Evolutionary conservation across 2,113 vertebrate genomes (phyloP).

Genomic region (Tachuris rubrigastra): DNA sequence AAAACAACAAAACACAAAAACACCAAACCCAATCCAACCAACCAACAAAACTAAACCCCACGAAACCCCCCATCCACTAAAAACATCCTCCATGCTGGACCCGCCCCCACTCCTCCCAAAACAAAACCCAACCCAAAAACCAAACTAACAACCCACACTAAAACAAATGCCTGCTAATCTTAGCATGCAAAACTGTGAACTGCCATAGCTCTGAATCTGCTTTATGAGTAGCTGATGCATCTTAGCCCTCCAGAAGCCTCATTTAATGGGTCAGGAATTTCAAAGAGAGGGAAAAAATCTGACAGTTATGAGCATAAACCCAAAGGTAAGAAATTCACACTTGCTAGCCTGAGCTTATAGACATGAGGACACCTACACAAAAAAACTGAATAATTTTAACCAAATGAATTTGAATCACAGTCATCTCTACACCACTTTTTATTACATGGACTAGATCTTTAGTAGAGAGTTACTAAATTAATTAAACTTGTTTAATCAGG

Average conservation of each 20-base stretch:
- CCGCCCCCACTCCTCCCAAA: rapidly evolving
- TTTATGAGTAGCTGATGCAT: neutral
- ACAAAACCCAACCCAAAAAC: neutral
- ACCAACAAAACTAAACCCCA: neutral
- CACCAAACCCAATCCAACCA: neutral
- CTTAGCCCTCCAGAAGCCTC: neutral
- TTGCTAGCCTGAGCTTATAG: neutral
- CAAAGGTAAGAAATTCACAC: neutral
- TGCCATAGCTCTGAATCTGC: neutral
- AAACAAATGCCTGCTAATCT: neutral
- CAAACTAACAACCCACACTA: neutral
- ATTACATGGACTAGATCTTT: neutral
- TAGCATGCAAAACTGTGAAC: neutral
- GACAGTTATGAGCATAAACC: neutral
- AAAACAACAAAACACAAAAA: neutral
- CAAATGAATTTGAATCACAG: neutral
- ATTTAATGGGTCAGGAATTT: neutral
- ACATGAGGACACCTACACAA: neutral
- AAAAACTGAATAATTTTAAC: neutral
- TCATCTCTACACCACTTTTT: neutral
- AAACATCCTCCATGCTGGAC: rapidly evolving
- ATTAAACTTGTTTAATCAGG: neutral
- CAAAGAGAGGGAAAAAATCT: neutral
- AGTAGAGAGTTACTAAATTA: neutral
- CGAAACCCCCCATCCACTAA: neutral